Evolutionary conservation across 1,140 invertebrate genomes (phyloP).

Genomic region (Zaprionus gabonicus): DNA sequence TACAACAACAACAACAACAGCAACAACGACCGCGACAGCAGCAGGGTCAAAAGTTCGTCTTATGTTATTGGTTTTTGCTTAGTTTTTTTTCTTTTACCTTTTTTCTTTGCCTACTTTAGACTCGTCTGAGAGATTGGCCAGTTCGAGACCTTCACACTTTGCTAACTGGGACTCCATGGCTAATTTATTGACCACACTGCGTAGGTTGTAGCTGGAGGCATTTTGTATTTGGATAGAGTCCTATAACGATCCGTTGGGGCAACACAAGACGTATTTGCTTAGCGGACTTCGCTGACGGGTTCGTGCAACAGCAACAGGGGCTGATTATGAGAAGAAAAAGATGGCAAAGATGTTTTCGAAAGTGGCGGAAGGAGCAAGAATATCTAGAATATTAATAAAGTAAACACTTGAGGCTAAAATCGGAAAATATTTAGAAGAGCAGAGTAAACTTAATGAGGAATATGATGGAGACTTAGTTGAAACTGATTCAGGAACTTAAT

Average conservation of each 20-base stretch:
- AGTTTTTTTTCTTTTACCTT: not conserved
- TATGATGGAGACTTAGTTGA: not conserved
- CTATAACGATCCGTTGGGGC: not conserved
- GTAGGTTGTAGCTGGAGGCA: constrained; percentile 74
- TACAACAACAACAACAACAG: constrained; percentile 7
- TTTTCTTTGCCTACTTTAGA: constrained; percentile 1
- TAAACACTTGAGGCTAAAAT: no score
- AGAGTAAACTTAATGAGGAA: not conserved
- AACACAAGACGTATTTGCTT: constrained; percentile 51
- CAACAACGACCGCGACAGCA: constrained; percentile 28
- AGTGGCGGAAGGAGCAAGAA: not conserved
- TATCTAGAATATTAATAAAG: not conserved
- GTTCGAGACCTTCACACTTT: constrained; percentile 74
- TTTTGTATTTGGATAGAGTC: constrained; percentile 52
- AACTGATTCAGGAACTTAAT: not conserved
- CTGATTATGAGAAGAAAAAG: constrained; percentile 25
- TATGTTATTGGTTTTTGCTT: constrained; percentile 41
- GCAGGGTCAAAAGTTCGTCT: constrained; percentile 71
- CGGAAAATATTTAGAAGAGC: no score
- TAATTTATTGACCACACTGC: constrained; percentile 75
- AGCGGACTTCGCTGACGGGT: constrained; percentile 43
- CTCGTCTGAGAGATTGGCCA: constrained; percentile 32
- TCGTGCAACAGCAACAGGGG: not conserved
- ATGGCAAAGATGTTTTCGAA: not conserved
- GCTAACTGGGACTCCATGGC: constrained; percentile 24